phyloP scores from a whole-genome alignment of 2,113 vertebrate species.

The Sinocyclocheilus grahami region DNA sequence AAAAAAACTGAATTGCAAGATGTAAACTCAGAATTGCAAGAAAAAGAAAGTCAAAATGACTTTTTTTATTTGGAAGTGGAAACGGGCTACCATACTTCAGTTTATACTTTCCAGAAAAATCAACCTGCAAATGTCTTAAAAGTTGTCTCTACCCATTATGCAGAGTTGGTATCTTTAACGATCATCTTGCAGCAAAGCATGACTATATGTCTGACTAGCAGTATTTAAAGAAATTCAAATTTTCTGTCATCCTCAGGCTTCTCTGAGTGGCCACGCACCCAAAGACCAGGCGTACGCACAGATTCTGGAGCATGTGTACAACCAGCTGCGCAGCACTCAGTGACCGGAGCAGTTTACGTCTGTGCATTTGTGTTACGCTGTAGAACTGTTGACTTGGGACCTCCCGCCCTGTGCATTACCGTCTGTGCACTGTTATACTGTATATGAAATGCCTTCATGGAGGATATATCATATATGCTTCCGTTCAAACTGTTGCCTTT shows the following conservation, averaged over 20 bases:
- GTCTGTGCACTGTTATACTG: slow-evolving; percentile 30
- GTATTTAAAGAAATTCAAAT: not conserved
- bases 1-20: no score
- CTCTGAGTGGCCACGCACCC: slow-evolving; percentile 88
- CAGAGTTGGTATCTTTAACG: not conserved
- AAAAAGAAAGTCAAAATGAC: no score
- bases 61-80: no score
- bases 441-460: slow-evolving; percentile 38
- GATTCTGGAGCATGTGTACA: slow-evolving; percentile 89
- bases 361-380: not conserved
- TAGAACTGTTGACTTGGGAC: slow-evolving; percentile 19
- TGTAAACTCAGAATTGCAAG: no score
- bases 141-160: not conserved
- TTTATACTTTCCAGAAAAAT: not conserved
- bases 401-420: slow-evolving; percentile 18
- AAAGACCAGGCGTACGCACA: slow-evolving; percentile 90
- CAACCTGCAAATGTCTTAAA: not conserved
- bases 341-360: slow-evolving; percentile 53
- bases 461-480: slow-evolving; percentile 28
- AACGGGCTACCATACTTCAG: not conserved
- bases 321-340: slow-evolving; percentile 77
- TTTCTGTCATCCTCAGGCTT: slow-evolving; percentile 76
- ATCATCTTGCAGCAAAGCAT: not conserved
- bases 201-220: not conserved
- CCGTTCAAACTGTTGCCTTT: slow-evolving; percentile 46